Base-by-base conservation (phyloP, 2,888 invertebrate species). In the Drosophila lutescens region DNA sequence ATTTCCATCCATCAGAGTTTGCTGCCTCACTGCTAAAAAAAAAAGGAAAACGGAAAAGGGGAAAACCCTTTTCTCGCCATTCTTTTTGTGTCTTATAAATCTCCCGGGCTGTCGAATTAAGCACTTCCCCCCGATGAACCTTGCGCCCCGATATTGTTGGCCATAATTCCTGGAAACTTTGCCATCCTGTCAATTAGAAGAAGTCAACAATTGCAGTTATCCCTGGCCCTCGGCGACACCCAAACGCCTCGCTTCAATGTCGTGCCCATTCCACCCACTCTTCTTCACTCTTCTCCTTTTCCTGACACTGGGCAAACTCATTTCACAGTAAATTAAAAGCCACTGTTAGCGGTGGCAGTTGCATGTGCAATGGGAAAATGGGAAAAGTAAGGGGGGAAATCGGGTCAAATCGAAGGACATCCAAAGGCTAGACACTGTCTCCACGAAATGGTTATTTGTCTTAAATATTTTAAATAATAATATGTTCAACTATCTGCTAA, bases 131-230 rank as follows among this genome's bases (percentile, higher is more conserved):
- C 32, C 17, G n/a, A 17, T 41, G 5, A 46, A 10, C 13, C 17
- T 32, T 20, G 17, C 34, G 32, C 20, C 10, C 32, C 41, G 43
- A 70, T 80, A 69, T 73, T 76, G 76, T 51, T 51, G 36, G 71
- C 79, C 80, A 80, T 81, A 80, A 73, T 75, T 84, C 76, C 61
- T 81, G 63, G 58, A 63, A 75, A 66, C 72, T 58, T 59, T 74
- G 55, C 71, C 58, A 58, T 65, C 54, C 79, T 80, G 79, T 80
- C 81, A 80, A 80, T 84, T 80, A 82, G 74, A 74, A 65, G 41
- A 46, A 55, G 66, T 66, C 56, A 66, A 46, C 65, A 65, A 47
- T 47, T 65, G 47, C 65, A 65, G 55, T 47, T 26, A 41, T 55
- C 47, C 65, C 36, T n/a, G 65, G 49, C 30, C 41, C 47, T 34